Base-by-base conservation (phyloP, 2,797 vertebrate genomes). In the Ctenosaura bakeri region DNA sequence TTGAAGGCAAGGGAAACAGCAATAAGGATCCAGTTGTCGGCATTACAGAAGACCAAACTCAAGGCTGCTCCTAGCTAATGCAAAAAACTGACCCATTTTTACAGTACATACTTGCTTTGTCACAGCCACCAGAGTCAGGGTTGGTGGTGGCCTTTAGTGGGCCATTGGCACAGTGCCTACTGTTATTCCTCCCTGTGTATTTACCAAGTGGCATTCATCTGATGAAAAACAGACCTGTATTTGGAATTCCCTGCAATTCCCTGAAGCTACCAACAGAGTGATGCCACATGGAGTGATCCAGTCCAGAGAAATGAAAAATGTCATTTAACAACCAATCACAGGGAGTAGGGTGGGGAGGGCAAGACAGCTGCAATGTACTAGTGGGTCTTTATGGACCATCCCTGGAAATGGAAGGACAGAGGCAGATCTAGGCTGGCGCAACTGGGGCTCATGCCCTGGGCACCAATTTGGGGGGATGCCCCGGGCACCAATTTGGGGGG, bases 1-100 rank as follows among this genome's bases (percentile, higher is more conserved):
- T 92, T 86, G 86, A 93, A 92, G 90, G 86, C 42, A 54, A 32
- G 46, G 9, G 18, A 56, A 35, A 56, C 8, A n/a, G 32, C 32
- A n/a, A 16, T 24, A 29, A 79, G 78, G 24, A 79, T 20, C 35
- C 42, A 76, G 35, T 42, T 38, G 6, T 38, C 38, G 7, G 35
- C 35, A n/a, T 76, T 38, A 9, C 38, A 76, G 18, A 38, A 76
- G 42, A 32, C 8, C 24, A 10, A 69, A 8, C 26, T 10, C 59
- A 62, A 24, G 59, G 18, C 59, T 62, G 59, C 59, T 16, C 35
- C n/a, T 6, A 22, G 22, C 38, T 77, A 2, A 32, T 54, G 29
- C 50, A 52, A 79, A 52, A 6, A 46, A 20, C 12, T 29, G 50
- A 52, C 50, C 12, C 50, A 46, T 46, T 10, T 50, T 7, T 46